Conservation (phyloP, 92 coral and sea anemone species). For the Metridium senile region DNA sequence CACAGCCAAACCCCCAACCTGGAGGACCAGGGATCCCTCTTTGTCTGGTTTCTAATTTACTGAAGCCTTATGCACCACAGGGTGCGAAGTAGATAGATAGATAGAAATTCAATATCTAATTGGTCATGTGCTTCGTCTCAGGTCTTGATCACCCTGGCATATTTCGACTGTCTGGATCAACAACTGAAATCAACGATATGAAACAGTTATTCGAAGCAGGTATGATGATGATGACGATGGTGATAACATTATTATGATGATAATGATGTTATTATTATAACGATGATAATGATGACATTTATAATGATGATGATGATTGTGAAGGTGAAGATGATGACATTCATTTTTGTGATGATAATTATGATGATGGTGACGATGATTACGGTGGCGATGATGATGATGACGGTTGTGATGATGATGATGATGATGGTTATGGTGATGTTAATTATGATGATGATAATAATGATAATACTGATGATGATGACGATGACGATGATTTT, state of each 20-base stretch:
- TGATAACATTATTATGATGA: slow-evolving; percentile 1
- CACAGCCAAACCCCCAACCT: no score
- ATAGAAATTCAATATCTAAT: not conserved
- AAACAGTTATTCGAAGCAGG: slow-evolving; percentile 96
- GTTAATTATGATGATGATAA: not conserved
- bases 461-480: no score
- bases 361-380: not conserved
- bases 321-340: not conserved
- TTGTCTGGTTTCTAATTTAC: no score
- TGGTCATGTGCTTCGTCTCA: slow-evolving; percentile 19
- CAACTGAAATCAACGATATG: slow-evolving; percentile 96
- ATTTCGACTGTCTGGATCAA: slow-evolving; percentile 93
- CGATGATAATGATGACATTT: not conserved
- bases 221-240: slow-evolving; percentile 17
- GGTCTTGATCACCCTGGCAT: slow-evolving; percentile 98
- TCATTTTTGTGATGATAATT: not conserved
- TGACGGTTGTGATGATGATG: not conserved
- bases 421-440: not conserved
- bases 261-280: not conserved
- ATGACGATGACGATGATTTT: no score
- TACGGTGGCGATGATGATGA: not conserved
- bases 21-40: no score
- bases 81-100: no score
- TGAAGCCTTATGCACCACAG: no score
- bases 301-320: not conserved